A percentile compares a stretch with the other conserved stretches of the same genome.
phyloP scores from a whole-genome alignment of 1,140 invertebrate genomes.

The Oscheius sp. region DNA sequence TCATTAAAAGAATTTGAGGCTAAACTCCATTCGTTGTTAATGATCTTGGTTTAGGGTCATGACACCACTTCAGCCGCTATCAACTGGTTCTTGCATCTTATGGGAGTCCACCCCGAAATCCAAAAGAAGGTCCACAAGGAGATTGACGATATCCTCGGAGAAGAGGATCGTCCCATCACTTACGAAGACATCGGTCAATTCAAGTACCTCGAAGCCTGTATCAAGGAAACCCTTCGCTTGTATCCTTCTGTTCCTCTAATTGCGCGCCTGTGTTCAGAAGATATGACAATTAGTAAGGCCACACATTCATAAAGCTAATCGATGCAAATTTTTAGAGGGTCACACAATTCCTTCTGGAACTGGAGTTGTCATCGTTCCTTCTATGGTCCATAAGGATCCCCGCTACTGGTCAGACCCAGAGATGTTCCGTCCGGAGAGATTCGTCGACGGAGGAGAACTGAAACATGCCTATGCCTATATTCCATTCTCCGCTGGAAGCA shows the following conservation, averaged over 20 bases:
- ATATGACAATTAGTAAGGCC: slow-evolving; percentile 66
- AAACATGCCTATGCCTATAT: slow-evolving; percentile 64
- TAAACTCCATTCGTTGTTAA: slow-evolving; percentile 9
- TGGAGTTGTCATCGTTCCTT: slow-evolving; percentile 70
- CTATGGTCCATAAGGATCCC: slow-evolving; percentile 73
- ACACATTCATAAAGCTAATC: background rate
- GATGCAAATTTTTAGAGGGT: slow-evolving; percentile 61
- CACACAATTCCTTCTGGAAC: slow-evolving; percentile 70
- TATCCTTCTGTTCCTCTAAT: slow-evolving; percentile 69
- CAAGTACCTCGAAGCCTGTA: slow-evolving; percentile 78
- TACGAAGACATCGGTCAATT: slow-evolving; percentile 78
- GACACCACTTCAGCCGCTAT: slow-evolving; percentile 84
- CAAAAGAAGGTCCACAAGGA: slow-evolving; percentile 78
- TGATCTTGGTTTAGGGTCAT: slow-evolving; percentile 69
- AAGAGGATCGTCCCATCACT: slow-evolving; percentile 73
- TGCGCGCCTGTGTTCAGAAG: slow-evolving; percentile 72
- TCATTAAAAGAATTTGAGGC: background rate
- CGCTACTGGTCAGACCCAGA: slow-evolving; percentile 80
- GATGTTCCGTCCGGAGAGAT: slow-evolving; percentile 84
- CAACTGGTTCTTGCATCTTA: slow-evolving; percentile 67
- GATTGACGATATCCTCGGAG: slow-evolving; percentile 75
- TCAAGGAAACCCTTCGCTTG: slow-evolving; percentile 76
- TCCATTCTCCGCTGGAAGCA: slow-evolving; percentile 63
- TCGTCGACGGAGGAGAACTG: slow-evolving; percentile 78
- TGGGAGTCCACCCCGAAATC: slow-evolving; percentile 64